phyloP scores from a whole-genome alignment of 2,888 invertebrate genomes.

The Corbicula japonica region DNA sequence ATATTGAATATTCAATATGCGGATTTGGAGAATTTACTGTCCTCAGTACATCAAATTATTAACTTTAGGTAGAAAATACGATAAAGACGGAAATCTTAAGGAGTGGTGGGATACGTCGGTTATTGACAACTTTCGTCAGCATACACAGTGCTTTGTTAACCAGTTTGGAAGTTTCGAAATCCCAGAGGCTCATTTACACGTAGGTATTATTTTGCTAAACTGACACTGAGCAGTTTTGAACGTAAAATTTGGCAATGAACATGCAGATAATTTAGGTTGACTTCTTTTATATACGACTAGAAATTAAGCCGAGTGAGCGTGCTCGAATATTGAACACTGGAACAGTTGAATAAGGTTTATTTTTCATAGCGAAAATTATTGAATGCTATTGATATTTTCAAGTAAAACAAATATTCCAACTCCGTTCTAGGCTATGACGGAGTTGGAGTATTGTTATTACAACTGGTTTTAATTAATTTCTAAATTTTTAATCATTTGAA shows the following conservation, averaged over 20 bases:
- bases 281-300: background rate
- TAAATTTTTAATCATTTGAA: no score
- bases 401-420: no score
- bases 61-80: constrained; percentile 96
- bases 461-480: no score
- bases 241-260: no score
- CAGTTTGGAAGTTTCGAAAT: constrained; percentile 95
- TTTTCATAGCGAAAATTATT: background rate
- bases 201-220: no score
- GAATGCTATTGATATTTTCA: background rate
- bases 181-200: constrained; percentile 83
- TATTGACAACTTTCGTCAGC: constrained; percentile 93
- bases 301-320: background rate
- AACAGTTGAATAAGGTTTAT: background rate
- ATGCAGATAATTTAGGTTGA: background rate
- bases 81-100: constrained; percentile 96
- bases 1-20: no score
- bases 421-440: no score
- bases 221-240: no score
- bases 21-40: no score
- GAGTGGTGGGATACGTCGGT: constrained; percentile 99
- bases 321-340: background rate
- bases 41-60: no score
- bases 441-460: no score
- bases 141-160: constrained; percentile 93